phyloP scores from a whole-genome alignment of 2,113 vertebrate species.

The Sebastes schlegelii region DNA sequence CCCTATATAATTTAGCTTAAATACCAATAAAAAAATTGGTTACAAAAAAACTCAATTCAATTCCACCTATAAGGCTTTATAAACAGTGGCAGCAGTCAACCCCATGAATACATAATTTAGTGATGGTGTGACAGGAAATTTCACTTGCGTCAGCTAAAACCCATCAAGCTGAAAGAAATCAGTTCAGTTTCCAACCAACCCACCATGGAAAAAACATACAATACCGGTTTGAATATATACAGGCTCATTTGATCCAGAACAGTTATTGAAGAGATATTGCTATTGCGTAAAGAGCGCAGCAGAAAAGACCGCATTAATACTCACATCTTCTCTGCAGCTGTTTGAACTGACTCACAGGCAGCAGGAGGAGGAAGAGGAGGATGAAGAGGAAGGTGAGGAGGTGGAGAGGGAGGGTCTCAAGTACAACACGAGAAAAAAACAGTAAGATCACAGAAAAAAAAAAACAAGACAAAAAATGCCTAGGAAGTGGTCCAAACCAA shows the following conservation, averaged over 20 bases:
- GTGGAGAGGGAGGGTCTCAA: slow-evolving; percentile 63
- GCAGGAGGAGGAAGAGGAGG: slow-evolving; percentile 49
- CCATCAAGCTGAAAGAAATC: slow-evolving; percentile 55
- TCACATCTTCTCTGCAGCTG: slow-evolving; percentile 85
- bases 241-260: neutral
- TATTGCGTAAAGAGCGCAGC: slow-evolving; percentile 14
- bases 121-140: slow-evolving; percentile 54
- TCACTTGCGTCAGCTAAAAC: slow-evolving; percentile 78
- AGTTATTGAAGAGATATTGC: neutral
- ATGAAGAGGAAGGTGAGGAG: slow-evolving; percentile 58
- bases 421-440: slow-evolving; percentile 39
- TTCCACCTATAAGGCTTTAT: neutral
- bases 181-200: neutral
- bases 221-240: neutral
- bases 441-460: slow-evolving; percentile 30
- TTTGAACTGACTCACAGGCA: slow-evolving; percentile 74
- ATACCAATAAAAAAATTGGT: no score
- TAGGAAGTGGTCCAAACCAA: slow-evolving; percentile 44
- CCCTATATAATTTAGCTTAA: no score
- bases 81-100: slow-evolving; percentile 19
- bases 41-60: neutral
- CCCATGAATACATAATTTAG: slow-evolving; percentile 61
- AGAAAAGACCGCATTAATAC: slow-evolving; percentile 78
- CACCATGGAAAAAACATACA: neutral
- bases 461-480: slow-evolving; percentile 10